A percentile compares a stretch with the other conserved stretches of the same genome.
Evolutionary conservation across 2,888 invertebrate species (phyloP).

Genomic region (Pyrrhosoma nymphula): DNA sequence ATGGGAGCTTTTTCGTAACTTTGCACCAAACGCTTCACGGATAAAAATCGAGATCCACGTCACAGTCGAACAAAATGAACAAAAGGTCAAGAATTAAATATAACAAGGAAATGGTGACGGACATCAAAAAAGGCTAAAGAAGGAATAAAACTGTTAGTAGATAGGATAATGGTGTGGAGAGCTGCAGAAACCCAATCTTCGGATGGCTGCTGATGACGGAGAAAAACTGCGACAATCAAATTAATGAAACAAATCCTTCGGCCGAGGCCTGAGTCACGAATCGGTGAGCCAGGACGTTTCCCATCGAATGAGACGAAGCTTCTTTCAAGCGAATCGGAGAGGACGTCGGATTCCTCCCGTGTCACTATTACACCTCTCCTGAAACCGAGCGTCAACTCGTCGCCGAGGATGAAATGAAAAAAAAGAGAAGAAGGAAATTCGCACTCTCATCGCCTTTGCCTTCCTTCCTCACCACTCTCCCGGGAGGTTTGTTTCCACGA

Average conservation of each 20-base stretch:
- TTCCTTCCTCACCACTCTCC: too few relatives aligned
- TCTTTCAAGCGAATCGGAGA: background rate
- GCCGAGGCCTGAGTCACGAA: background rate
- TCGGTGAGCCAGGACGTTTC: background rate
- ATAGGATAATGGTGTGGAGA: too few relatives aligned
- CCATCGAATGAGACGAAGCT: background rate
- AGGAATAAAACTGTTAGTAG: too few relatives aligned
- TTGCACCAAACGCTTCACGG: too few relatives aligned
- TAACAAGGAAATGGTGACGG: too few relatives aligned
- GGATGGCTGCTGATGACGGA: background rate
- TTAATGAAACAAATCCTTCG: background rate
- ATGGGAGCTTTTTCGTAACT: too few relatives aligned
- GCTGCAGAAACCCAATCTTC: too few relatives aligned
- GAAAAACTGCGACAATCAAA: background rate
- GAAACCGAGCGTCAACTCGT: background rate
- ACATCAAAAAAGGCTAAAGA: too few relatives aligned
- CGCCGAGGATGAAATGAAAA: constrained; percentile 30
- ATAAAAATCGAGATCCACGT: too few relatives aligned
- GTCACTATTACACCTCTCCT: constrained; percentile 15
- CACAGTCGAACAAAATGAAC: too few relatives aligned
- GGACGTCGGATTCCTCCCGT: constrained; percentile 2
- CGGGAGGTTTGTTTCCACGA: background rate
- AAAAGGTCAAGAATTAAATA: too few relatives aligned
- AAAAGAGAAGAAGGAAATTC: background rate
- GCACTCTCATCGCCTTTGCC: background rate